phyloP scores from a whole-genome alignment of 2,113 vertebrate genomes.

The Sorex araneus region DNA sequence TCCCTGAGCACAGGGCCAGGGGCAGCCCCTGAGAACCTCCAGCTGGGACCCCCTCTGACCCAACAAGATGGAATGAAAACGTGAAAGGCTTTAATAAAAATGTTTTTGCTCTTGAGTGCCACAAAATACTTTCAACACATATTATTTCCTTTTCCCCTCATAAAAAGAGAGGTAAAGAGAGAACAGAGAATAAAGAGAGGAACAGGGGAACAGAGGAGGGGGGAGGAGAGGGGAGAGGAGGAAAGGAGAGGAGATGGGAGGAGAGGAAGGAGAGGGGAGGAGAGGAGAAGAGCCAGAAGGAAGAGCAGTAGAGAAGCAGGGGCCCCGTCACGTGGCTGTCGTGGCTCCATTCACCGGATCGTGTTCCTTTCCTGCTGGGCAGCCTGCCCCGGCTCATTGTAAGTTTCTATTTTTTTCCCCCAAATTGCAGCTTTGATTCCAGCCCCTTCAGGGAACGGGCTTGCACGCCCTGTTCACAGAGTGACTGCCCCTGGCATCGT shows the following conservation, averaged over 20 bases:
- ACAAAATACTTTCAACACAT: no score
- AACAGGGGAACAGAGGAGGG: no score
- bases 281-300: background rate
- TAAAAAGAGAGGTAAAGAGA: no score
- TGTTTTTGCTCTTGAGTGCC: no score
- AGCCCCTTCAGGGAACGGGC: slow-evolving; percentile 26
- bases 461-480: background rate
- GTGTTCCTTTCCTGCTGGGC: slow-evolving; percentile 23
- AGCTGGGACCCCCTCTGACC: no score
- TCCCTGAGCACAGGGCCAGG: no score
- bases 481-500: background rate
- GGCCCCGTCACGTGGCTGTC: rapidly evolving
- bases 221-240: no score
- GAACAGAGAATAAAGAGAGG: no score
- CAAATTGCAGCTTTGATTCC: slow-evolving; percentile 36
- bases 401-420: background rate
- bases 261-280: background rate
- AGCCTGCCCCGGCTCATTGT: slow-evolving; percentile 15
- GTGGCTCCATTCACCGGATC: background rate
- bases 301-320: background rate
- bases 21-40: no score
- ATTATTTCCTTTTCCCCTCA: no score
- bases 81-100: no score
- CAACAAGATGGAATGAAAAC: no score
- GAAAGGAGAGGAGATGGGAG: background rate